Evolutionary conservation across 2,888 invertebrate species (phyloP).

Genomic region (Pilophorus perplexus): DNA sequence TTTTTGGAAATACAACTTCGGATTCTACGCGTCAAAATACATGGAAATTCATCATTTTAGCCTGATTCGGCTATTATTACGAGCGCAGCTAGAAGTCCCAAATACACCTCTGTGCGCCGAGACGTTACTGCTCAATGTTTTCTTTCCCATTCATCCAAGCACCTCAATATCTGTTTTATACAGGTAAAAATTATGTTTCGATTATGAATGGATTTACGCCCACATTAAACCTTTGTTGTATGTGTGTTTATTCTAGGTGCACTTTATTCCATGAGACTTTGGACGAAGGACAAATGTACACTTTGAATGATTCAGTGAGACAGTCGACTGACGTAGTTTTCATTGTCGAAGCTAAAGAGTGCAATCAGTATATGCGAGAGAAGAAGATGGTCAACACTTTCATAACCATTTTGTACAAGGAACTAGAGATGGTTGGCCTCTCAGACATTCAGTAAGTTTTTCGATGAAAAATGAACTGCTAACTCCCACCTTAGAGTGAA

Average conservation of each 20-base stretch:
- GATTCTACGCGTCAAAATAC: too few species aligned
- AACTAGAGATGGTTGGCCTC: constrained; percentile 63
- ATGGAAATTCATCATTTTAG: too few species aligned
- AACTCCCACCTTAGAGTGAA: too few species aligned
- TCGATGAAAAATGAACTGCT: too few species aligned
- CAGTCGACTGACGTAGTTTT: constrained; percentile 82
- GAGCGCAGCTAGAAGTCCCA: not conserved
- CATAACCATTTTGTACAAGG: constrained; percentile 65
- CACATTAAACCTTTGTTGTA: too few species aligned
- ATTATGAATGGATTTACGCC: too few species aligned
- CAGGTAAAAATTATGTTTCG: too few species aligned
- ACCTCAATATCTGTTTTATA: too few species aligned
- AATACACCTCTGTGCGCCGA: not conserved
- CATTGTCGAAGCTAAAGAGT: constrained; percentile 80
- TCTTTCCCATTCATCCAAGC: too few species aligned
- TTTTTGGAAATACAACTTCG: too few species aligned
- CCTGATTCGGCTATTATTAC: not conserved
- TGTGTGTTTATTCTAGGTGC: constrained; percentile 64
- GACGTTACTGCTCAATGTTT: too few species aligned
- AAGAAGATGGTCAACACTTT: constrained; percentile 69
- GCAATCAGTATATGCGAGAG: constrained; percentile 69
- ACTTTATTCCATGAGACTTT: constrained; percentile 67
- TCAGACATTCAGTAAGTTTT: constrained; percentile 68
- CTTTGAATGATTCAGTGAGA: constrained; percentile 60
- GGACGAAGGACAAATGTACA: constrained; percentile 72